Base-by-base conservation (phyloP, 2,113 vertebrate species). In the Eubucco bourcierii region DNA sequence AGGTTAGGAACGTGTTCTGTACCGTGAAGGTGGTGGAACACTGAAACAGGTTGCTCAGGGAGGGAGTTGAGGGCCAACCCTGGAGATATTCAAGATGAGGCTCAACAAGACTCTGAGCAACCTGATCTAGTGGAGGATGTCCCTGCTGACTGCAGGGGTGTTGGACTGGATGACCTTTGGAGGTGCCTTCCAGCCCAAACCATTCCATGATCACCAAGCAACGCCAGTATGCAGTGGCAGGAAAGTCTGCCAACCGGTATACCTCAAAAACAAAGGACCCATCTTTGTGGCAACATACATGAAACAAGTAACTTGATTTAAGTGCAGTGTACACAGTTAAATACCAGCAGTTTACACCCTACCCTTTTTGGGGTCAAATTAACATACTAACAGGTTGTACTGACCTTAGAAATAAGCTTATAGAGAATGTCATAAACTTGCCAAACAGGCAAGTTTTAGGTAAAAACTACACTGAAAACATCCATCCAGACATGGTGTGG, bases 401-500 rank as follows among this genome's bases (percentile, higher is more conserved):
- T 1, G 6, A 46, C 27, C 41, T 76, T 8, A 46, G 6, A 77
- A 76, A 65, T 6, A 73, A 76, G 65, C 50, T 58, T 63, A 47
- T 31, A 34, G 8, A 47, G 34, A 61, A 23, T 13, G 33, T 4
- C 19, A 24, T 6, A 33, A 67, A 64, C 60, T 19, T 9, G 4
- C 3, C 12, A 39, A 39, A 39, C 37, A 11, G 37, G 37, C 37
- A 39, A 60, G 5, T 59, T 55, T 68, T 15, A 46, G 2, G 64
- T 25, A 53, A 47, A 72, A 83, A 56, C 28, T 19, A 21, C 66
- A 4, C 41, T 2, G 31, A 58, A 77, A 64, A 77, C 7, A 23
- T 0, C 16, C 46, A 67, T 47, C 33, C 52, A 84, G 70, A 18
- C 5, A 2, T 1, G 24, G 60, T 15, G 47, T 5, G 3, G 0